Conservation (phyloP, 2,113 vertebrate genomes). For the Lampris incognitus region DNA sequence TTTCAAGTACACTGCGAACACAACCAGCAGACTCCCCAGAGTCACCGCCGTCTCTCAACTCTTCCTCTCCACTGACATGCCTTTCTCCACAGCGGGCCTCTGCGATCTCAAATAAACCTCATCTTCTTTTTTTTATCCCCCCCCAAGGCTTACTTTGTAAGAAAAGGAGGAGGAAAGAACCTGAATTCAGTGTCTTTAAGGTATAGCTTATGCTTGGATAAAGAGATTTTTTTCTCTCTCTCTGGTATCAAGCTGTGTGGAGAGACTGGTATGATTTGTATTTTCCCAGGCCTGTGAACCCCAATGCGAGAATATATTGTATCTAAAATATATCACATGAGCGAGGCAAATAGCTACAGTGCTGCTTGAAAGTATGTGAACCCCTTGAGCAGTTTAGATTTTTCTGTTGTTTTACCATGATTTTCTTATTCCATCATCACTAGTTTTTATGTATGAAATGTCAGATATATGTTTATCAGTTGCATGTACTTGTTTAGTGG, state of each 20-base stretch:
- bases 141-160: conserved; percentile 67
- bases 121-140: not conserved
- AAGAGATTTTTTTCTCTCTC: conserved; percentile 33
- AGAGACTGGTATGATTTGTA: conserved; percentile 34
- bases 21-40: conserved; percentile 7
- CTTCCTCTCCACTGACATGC: conserved; percentile 10
- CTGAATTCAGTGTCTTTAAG: conserved; percentile 44
- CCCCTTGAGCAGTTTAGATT: too few relatives aligned
- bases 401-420: too few relatives aligned
- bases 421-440: too few relatives aligned
- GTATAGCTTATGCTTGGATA: conserved; percentile 31
- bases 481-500: too few relatives aligned
- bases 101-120: conserved; percentile 39
- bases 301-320: conserved; percentile 5
- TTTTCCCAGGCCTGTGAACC: conserved; percentile 39
- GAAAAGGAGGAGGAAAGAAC: conserved; percentile 22
- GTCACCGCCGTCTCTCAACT: conserved; percentile 18
- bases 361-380: too few relatives aligned
- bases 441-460: too few relatives aligned
- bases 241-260: conserved; percentile 34
- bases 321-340: conserved; percentile 3
- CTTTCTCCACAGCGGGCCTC: conserved; percentile 23
- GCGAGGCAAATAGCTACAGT: conserved; percentile 18
- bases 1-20: conserved; percentile 34
- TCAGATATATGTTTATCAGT: too few relatives aligned